phyloP scores from a whole-genome alignment of 2,888 invertebrate species.

The Melipona beecheii region DNA sequence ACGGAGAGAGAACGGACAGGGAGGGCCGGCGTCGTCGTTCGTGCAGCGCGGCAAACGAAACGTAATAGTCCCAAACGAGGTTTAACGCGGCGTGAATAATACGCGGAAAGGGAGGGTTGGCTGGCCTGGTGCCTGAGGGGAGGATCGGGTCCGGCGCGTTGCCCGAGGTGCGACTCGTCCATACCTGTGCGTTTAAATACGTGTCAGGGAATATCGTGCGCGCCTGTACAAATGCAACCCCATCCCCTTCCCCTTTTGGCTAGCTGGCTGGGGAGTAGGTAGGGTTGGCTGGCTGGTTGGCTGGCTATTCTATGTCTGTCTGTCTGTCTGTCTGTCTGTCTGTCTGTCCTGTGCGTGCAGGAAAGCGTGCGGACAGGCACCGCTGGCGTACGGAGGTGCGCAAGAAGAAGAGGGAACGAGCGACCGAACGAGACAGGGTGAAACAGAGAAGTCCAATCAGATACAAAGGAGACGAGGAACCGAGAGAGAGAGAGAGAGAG shows the following conservation, averaged over 20 bases:
- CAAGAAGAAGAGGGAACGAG: slow-evolving; percentile 21
- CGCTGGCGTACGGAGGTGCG: not conserved
- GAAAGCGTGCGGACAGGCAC: not conserved
- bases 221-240: slow-evolving; percentile 38
- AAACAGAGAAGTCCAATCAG: slow-evolving; percentile 46
- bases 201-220: slow-evolving; percentile 42
- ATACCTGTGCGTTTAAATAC: slow-evolving; percentile 61
- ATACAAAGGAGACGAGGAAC: not conserved
- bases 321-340: not conserved
- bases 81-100: slow-evolving; percentile 81
- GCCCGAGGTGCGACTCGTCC: slow-evolving; percentile 61
- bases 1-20: slow-evolving; percentile 32
- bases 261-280: not conserved
- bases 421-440: not conserved
- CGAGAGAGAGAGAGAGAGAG: not conserved
- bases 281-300: not conserved
- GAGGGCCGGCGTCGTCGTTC: slow-evolving; percentile 45
- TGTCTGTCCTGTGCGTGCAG: slow-evolving; percentile 5
- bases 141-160: slow-evolving; percentile 35
- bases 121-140: slow-evolving; percentile 24
- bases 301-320: not conserved
- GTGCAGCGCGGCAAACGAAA: slow-evolving; percentile 72
- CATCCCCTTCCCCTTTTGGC: not conserved
- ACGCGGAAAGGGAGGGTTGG: slow-evolving; percentile 49
- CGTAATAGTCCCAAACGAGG: slow-evolving; percentile 80